Evolutionary conservation across 2,888 invertebrate genomes (phyloP).

Genomic region (Agrochola litura): DNA sequence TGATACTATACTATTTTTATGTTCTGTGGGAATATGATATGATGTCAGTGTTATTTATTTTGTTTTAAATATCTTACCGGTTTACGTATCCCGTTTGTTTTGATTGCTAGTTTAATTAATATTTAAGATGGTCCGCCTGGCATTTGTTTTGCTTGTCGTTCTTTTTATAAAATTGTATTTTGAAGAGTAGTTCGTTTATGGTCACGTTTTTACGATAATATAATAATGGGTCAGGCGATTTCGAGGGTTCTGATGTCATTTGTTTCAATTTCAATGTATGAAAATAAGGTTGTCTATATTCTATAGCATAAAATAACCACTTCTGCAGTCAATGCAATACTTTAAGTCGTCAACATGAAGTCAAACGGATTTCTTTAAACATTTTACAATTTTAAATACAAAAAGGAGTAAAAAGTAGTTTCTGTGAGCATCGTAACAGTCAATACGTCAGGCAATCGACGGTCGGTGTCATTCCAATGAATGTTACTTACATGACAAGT

Average conservation of each 20-base stretch:
- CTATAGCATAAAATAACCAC: neutral
- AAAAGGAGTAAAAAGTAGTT: constrained; percentile 37
- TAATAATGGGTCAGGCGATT: constrained; percentile 23
- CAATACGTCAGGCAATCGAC: constrained; percentile 55
- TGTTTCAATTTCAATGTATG: constrained; percentile 32
- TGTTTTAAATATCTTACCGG: constrained; percentile 65
- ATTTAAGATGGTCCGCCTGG: constrained; percentile 34
- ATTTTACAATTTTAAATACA: constrained; percentile 32
- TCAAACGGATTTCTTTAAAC: constrained; percentile 1
- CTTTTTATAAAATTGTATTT: constrained; percentile 49
- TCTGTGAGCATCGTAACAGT: constrained; percentile 35
- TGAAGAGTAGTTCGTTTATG: constrained; percentile 35
- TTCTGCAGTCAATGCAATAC: neutral
- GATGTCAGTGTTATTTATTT: constrained; percentile 79
- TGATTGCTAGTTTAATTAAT: constrained; percentile 72
- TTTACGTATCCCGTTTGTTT: constrained; percentile 77
- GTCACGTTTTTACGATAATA: constrained; percentile 38
- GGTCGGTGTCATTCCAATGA: constrained; percentile 59
- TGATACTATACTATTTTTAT: constrained; percentile 77
- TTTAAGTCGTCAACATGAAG: neutral
- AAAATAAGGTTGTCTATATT: constrained; percentile 19
- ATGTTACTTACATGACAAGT: constrained; percentile 64
- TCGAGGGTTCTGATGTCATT: constrained; percentile 44
- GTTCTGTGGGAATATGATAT: constrained; percentile 83
- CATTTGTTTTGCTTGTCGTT: constrained; percentile 32